Conservation (phyloP, 2,797 vertebrate species). For the Platyrinchus mystaceus region DNA sequence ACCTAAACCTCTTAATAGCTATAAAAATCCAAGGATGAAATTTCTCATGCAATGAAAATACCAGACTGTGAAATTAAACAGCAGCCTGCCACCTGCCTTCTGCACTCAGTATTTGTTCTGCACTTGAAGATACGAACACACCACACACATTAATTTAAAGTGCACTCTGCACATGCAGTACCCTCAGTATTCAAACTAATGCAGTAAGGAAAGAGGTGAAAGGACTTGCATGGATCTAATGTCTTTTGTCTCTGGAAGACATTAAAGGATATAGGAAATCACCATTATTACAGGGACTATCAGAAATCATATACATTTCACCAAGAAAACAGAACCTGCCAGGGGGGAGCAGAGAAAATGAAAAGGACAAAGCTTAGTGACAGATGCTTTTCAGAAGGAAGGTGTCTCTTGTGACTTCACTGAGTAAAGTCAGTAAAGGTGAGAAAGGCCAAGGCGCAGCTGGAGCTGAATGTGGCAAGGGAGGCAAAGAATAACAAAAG, state of each 20-base stretch:
- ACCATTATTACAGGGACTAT: not conserved
- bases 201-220: not conserved
- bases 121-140: not conserved
- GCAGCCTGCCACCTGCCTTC: slow-evolving; percentile 23
- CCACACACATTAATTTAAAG: not conserved
- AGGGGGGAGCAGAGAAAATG: fast-evolving
- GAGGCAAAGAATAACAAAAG: not conserved
- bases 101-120: not conserved
- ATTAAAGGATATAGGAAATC: not conserved
- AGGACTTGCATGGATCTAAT: not conserved
- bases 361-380: not conserved
- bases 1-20: not conserved
- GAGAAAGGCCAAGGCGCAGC: not conserved
- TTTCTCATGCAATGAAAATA: slow-evolving; percentile 21
- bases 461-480: not conserved
- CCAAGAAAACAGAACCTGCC: not conserved
- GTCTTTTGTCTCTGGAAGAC: not conserved
- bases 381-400: slow-evolving; percentile 5
- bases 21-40: not conserved
- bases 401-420: not conserved
- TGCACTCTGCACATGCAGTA: not conserved
- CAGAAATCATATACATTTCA: not conserved
- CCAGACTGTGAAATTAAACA: slow-evolving; percentile 25
- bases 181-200: not conserved
- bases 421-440: not conserved